phyloP scores from a whole-genome alignment of 2,113 vertebrate genomes.

The Bombycilla garrulus region DNA sequence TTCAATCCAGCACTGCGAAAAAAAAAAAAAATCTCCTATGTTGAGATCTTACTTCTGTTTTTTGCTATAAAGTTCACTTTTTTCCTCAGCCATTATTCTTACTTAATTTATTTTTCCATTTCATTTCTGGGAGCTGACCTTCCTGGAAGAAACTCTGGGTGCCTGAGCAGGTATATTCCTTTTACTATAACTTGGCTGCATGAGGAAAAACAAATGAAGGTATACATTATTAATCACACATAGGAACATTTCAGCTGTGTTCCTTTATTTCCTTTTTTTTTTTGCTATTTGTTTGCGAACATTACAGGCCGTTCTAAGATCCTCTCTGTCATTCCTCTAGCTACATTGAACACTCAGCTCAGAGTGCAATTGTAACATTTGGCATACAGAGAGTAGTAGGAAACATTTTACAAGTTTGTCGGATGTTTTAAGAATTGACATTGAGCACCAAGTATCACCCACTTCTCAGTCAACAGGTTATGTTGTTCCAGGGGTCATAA shows the following conservation, averaged over 20 bases:
- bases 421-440: neutral
- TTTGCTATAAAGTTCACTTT: slow-evolving; percentile 56
- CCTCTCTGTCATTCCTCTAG: neutral
- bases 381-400: neutral
- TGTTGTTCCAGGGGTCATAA: neutral
- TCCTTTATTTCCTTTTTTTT: neutral
- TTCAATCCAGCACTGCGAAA: slow-evolving; percentile 11
- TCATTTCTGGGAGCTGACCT: slow-evolving; percentile 43
- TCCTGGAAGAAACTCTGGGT: slow-evolving; percentile 11
- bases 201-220: slow-evolving; percentile 18
- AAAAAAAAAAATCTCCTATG: neutral
- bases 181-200: neutral
- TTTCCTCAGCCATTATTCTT: slow-evolving; percentile 41
- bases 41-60: slow-evolving; percentile 38
- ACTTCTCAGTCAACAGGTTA: neutral
- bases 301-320: neutral
- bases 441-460: neutral
- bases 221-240: slow-evolving; percentile 28
- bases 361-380: neutral
- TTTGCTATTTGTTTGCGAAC: neutral
- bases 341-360: neutral
- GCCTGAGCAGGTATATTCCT: neutral
- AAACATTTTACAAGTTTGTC: slow-evolving; percentile 10
- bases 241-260: neutral
- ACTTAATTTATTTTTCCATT: slow-evolving; percentile 24